Base-by-base conservation (phyloP, 1,140 invertebrate species). In the Ectropis grisescens region DNA sequence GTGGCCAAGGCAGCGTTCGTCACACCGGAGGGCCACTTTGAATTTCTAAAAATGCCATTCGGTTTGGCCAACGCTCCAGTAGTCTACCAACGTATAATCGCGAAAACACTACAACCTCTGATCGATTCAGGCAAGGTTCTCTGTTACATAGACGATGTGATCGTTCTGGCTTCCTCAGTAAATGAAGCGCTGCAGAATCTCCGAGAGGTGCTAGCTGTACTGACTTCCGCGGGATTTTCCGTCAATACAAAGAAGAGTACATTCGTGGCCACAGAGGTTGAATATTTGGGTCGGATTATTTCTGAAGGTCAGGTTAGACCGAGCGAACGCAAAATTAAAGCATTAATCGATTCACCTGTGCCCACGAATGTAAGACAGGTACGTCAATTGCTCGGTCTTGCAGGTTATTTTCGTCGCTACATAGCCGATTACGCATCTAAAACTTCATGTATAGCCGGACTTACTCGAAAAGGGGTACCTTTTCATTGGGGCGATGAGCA, bases 341-440 rank as follows among this genome's bases (percentile, higher is more conserved):
- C 66, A 4, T 41, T 79, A 2, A 41, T 41, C 37, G 47, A 59
- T 4, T 49, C 60, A 31, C 47, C 50, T 0, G 8, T n/a, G 14
- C 71, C 74, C 4, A 48, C 6, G 23, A 66, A 57, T 24, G 26
- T 42, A 0, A 57, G 51, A 12, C 38, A 62, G 24, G 33, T 71
- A 1, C 28, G 55, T 15, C 47, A 58, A n/a, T 71, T 70, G 32
- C 29, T 64, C 4, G 60, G 60, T 0, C 27, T 74, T 0, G 58
- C 53, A 0, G 47, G 65, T 1, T 71, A 58, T 41, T 75, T 72
- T 35, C 11, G 62, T 11, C 42, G 43, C 37, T 75, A 69, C 29
- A 47, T 70, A 0, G 10, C 33, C 8, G 27, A 40, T 11, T 69
- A 49, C 29, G 52, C 56, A 0, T 13, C 9, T 9, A 50, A 39